Evolutionary conservation across 2,113 vertebrate species (phyloP).

Genomic region (Blennius ocellaris): DNA sequence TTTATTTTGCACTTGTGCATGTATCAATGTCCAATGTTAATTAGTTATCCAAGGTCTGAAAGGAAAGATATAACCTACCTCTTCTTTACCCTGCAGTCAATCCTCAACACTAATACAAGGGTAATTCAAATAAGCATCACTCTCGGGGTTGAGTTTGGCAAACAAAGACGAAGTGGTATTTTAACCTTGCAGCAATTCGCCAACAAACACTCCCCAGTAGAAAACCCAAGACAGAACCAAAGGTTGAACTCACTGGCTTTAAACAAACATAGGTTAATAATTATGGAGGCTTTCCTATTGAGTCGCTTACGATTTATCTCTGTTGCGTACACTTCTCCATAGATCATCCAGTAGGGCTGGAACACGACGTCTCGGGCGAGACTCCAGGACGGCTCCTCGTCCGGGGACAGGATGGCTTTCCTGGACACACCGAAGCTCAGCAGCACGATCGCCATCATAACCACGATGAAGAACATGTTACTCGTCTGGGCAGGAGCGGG

Average conservation of each 20-base stretch:
- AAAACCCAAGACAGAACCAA: neutral
- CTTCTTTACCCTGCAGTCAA: neutral
- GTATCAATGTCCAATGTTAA: no score
- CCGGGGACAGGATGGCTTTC: constrained; percentile 93
- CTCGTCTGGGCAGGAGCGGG: constrained; percentile 82
- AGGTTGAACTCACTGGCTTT: neutral
- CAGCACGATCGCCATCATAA: constrained; percentile 97
- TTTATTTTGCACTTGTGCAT: no score
- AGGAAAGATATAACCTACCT: no score
- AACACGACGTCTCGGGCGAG: constrained; percentile 92
- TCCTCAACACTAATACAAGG: constrained; percentile 1
- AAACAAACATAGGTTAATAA: neutral
- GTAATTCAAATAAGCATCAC: neutral
- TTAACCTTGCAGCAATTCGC: neutral
- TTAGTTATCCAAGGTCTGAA: no score
- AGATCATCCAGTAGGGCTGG: constrained; percentile 99
- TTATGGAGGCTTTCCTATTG: neutral
- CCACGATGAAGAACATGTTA: constrained; percentile 98
- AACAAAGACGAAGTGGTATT: neutral
- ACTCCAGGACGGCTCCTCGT: constrained; percentile 91
- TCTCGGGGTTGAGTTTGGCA: neutral
- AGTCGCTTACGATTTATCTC: constrained; percentile 89
- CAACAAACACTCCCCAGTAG: neutral
- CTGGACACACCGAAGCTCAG: constrained; percentile 95
- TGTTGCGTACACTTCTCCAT: constrained; percentile 94